phyloP scores from a whole-genome alignment of 2,797 vertebrate species.

The Oreortyx pictus region DNA sequence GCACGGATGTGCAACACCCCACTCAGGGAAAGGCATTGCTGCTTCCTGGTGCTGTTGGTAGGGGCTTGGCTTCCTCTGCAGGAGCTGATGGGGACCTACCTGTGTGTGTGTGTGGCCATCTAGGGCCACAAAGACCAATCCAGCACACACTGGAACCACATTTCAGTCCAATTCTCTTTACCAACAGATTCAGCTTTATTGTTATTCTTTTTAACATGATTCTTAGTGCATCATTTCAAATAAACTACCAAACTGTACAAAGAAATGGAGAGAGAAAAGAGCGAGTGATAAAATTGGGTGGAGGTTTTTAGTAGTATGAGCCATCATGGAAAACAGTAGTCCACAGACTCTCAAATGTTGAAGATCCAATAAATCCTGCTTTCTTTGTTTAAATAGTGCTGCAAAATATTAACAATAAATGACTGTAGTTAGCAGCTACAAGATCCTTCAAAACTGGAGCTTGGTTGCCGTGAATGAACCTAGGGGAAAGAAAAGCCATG shows the following conservation, averaged over 20 bases:
- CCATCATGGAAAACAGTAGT: constrained; percentile 59
- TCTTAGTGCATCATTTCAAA: constrained; percentile 76
- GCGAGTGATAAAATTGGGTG: constrained; percentile 60
- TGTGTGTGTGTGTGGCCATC: neutral
- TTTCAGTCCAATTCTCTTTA: constrained; percentile 61
- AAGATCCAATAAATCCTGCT: constrained; percentile 55
- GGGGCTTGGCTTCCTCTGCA: neutral
- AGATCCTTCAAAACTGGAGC: constrained; percentile 74
- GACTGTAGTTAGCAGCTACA: constrained; percentile 74
- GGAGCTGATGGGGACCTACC: neutral
- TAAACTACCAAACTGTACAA: constrained; percentile 80
- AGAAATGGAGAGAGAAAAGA: constrained; percentile 71
- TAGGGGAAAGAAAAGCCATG: constrained; percentile 47
- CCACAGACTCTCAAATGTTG: constrained; percentile 19
- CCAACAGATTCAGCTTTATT: constrained; percentile 74
- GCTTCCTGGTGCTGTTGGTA: neutral
- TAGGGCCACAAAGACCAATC: neutral
- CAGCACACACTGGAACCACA: neutral
- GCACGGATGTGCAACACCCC: neutral
- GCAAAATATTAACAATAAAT: constrained; percentile 68
- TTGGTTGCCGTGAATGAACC: constrained; percentile 60
- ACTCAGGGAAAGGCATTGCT: accelerated
- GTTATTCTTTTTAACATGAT: constrained; percentile 70
- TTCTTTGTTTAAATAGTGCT: constrained; percentile 59
- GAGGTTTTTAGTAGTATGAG: constrained; percentile 66